Evolutionary conservation across 2,113 vertebrate species (phyloP).

Genomic region (Parus major): DNA sequence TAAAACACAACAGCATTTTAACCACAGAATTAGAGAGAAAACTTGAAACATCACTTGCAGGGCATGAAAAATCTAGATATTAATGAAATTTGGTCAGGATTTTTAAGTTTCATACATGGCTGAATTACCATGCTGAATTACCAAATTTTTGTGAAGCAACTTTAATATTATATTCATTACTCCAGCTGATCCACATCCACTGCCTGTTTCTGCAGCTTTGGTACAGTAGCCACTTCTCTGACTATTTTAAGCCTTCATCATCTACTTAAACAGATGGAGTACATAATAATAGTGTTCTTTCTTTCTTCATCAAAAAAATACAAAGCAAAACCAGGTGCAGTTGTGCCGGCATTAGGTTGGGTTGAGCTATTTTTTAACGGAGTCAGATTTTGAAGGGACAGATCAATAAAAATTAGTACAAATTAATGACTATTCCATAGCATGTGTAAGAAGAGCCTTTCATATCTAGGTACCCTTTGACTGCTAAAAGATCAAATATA

Average conservation of each 20-base stretch:
- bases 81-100: not conserved
- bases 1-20: not conserved
- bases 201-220: not conserved
- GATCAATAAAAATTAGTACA: not conserved
- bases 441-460: not conserved
- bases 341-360: not conserved
- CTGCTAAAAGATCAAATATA: not conserved
- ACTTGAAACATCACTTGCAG: not conserved
- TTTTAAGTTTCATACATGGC: not conserved
- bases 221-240: not conserved
- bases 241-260: not conserved
- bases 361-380: not conserved
- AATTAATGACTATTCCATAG: not conserved
- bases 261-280: not conserved
- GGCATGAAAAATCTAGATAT: not conserved
- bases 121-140: not conserved
- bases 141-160: not conserved
- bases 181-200: not conserved
- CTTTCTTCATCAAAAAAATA: constrained; percentile 16
- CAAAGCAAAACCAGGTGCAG: not conserved
- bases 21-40: not conserved
- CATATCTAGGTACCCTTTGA: not conserved
- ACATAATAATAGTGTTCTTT: not conserved
- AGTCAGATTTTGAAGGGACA: not conserved
- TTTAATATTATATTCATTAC: not conserved